Evolutionary conservation across 1,140 invertebrate genomes (phyloP).

Genomic region (Aphelenchoides fujianensis): DNA sequence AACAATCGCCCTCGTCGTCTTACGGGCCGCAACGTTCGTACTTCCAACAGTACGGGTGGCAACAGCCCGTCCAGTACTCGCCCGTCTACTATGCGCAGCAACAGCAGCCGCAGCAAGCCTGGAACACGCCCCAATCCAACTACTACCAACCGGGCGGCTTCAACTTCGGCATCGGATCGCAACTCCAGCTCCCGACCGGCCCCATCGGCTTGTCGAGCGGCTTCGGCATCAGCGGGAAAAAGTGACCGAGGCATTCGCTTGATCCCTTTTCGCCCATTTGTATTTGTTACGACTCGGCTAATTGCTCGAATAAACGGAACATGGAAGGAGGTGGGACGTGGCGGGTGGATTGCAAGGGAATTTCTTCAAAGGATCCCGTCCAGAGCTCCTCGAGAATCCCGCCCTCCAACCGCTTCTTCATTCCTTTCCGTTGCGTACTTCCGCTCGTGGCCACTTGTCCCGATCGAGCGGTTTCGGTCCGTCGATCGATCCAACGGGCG

Average conservation of each 20-base stretch:
- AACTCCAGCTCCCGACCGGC: not conserved
- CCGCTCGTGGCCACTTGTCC: no score
- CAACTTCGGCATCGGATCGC: slow-evolving; percentile 2
- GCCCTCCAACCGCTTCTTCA: no score
- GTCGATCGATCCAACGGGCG: no score
- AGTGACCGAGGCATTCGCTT: not conserved
- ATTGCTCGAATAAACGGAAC: no score
- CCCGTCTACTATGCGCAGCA: not conserved
- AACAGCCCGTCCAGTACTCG: not conserved
- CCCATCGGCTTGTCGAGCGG: not conserved
- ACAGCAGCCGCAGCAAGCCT: slow-evolving; percentile 1
- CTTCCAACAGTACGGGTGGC: not conserved
- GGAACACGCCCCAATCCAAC: not conserved
- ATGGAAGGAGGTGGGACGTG: no score
- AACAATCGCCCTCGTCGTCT: not conserved
- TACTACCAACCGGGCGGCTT: slow-evolving; percentile 10
- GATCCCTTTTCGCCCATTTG: not conserved
- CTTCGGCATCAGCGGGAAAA: not conserved
- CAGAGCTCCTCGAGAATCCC: no score
- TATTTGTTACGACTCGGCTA: no score
- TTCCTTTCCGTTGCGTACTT: no score
- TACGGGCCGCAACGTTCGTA: not conserved
- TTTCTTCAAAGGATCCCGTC: no score
- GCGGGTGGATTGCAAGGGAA: no score
- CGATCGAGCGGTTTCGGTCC: no score